A percentile compares a stretch with the other conserved stretches of the same genome.
These are phyloP conservation scores for Cranoglanis bouderius DNA, from an alignment of 2,113 vertebrate species.

Conservation along the genomic window DNA sequence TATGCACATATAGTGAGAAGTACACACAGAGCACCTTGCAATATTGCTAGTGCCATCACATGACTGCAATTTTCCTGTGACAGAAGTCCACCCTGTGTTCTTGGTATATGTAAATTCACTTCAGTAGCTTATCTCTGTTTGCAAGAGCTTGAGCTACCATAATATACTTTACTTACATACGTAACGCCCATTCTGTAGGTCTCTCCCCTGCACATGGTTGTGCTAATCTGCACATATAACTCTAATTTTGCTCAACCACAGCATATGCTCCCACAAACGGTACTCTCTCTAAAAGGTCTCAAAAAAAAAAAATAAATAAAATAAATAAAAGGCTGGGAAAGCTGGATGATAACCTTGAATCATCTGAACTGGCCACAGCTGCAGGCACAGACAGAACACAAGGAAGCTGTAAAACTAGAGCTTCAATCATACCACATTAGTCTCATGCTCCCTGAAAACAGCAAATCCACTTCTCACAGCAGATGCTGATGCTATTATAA, in stretches of 20 bases:
- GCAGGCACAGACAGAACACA: constrained; percentile 5
- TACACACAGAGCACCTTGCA: not conserved
- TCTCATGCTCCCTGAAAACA: not conserved
- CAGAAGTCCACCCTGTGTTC: not conserved
- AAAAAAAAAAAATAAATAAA: not conserved
- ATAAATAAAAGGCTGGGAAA: not conserved
- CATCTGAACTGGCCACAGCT: not conserved
- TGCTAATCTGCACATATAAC: not conserved
- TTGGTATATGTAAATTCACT: not conserved
- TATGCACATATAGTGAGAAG: not conserved
- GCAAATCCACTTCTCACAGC: constrained; percentile 3
- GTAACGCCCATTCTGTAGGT: not conserved
- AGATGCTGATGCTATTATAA: constrained; percentile 15
- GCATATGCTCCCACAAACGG: not conserved
- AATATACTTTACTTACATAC: not conserved
- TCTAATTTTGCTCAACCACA: not conserved
- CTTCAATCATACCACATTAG: constrained; percentile 5
- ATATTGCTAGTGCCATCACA: not conserved
- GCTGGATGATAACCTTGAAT: constrained; percentile 9
- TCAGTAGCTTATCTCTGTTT: constrained; percentile 4
- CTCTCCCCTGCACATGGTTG: not conserved
- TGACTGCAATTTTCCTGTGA: not conserved
- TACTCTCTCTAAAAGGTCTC: not conserved
- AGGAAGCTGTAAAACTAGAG: constrained; percentile 2
- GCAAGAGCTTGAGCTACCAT: not conserved